phyloP scores from a whole-genome alignment of 2,888 invertebrate species.

The Xestia xanthographa region DNA sequence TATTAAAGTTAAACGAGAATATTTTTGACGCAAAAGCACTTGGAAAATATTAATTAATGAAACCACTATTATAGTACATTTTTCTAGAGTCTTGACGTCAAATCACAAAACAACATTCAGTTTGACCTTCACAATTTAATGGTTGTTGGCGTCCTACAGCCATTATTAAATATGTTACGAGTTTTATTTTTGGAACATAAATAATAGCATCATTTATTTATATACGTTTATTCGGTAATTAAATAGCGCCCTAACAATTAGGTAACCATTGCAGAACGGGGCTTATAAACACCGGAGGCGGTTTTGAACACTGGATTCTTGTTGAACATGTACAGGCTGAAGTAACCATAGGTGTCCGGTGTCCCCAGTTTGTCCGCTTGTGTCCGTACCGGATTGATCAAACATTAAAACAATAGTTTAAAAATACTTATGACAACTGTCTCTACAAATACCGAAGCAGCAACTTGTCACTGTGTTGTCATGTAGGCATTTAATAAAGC shows the following conservation, averaged over 20 bases:
- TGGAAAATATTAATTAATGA: not conserved
- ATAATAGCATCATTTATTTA: not conserved
- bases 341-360: not conserved
- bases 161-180: not conserved
- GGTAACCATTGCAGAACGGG: not conserved
- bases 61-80: not conserved
- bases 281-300: no score
- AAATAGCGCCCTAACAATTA: not conserved
- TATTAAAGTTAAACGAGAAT: constrained; percentile 14
- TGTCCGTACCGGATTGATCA: not conserved
- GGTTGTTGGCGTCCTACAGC: not conserved
- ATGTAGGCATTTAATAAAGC: not conserved
- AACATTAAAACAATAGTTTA: not conserved
- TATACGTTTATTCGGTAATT: not conserved
- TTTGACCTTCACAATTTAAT: constrained; percentile 1
- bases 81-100: not conserved
- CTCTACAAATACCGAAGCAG: not conserved
- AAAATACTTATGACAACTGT: not conserved
- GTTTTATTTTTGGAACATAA: not conserved
- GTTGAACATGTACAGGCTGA: not conserved
- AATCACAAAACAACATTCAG: not conserved
- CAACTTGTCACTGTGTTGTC: no score
- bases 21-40: not conserved
- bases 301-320: not conserved
- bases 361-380: not conserved